Conservation (phyloP, 2,113 vertebrate species). For the Motacilla alba region DNA sequence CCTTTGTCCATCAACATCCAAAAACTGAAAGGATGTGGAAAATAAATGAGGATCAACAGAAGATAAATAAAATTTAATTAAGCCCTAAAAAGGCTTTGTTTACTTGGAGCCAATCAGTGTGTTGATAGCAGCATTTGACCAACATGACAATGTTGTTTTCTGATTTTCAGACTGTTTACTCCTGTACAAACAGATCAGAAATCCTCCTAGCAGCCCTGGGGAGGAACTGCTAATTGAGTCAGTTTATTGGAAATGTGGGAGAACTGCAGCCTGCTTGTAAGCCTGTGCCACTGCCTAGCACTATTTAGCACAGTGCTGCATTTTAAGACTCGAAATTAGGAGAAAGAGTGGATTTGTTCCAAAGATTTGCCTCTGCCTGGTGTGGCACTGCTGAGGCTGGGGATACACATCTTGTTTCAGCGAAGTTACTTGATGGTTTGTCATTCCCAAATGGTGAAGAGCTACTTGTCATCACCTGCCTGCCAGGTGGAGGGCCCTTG, state of each 20-base stretch:
- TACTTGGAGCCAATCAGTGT: neutral
- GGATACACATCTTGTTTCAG: neutral
- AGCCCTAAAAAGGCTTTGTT: neutral
- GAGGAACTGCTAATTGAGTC: neutral
- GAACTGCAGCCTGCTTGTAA: neutral
- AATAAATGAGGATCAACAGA: neutral
- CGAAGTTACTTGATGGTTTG: neutral
- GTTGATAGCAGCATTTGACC: neutral
- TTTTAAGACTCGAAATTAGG: neutral
- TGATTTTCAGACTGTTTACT: neutral
- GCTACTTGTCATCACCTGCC: neutral
- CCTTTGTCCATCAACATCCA: neutral
- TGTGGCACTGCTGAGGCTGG: neutral
- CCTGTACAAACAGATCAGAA: neutral
- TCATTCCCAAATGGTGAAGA: neutral
- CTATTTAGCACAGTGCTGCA: neutral
- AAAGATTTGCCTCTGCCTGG: neutral
- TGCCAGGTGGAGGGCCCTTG: neutral
- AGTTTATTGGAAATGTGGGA: rapidly evolving
- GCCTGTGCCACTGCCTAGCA: neutral
- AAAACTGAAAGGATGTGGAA: neutral
- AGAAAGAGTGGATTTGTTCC: neutral
- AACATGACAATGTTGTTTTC: neutral
- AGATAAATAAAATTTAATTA: neutral
- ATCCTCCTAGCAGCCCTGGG: neutral